Base-by-base conservation (phyloP, 2,888 invertebrate species). In the Coelinius sp. region DNA sequence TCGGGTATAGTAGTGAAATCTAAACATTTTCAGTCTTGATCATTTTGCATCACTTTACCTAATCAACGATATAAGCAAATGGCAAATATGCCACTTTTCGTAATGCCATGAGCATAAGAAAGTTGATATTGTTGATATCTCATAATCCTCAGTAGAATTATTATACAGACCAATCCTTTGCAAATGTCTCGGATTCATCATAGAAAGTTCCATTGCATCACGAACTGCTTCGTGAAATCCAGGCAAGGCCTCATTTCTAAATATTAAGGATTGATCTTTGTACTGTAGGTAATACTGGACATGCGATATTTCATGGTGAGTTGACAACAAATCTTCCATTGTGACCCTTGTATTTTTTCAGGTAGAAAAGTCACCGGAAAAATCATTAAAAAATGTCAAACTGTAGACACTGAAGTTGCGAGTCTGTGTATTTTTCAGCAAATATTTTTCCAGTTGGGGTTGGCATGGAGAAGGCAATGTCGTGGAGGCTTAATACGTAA, bases 211-310 rank as follows among this genome's bases (percentile, higher is more conserved):
- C 27, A 96, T 91, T 0, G 94, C 93, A 82, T 95, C 95, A 0
- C 96, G 94, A 0, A 96, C 90, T 0, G 95, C 96, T 86, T 96
- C 96, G 81, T 96, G 95, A 83, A 96, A 96, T 6, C 95, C 95
- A 78, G 95, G 95, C 84, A 95, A 93, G 0, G 95, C 95, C 41
- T 95, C 96, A 77, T 93, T 93, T 71, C 95, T 90, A 88, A 94
- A 96, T 7, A 94, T 85, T 76, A 92, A 91, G 0, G 94, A 93
- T 79, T 93, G 93, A 56, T 94, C 92, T 0, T 92, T 89, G 83
- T 95, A 95, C 76, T 94, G 93, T 49, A 95, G 88, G 82, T 94
- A 95, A 84, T 95, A 96, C 81, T 95, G 93, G 0, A 95, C 89
- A 83, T 95, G 94, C 0, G 94, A 92, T 93, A 95, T 94, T 88